Percentiles rank a stretch among this genome's conserved stretches.
Evolutionary conservation across 2,113 vertebrate species (phyloP).

Genomic region (Sylvietta virens): DNA sequence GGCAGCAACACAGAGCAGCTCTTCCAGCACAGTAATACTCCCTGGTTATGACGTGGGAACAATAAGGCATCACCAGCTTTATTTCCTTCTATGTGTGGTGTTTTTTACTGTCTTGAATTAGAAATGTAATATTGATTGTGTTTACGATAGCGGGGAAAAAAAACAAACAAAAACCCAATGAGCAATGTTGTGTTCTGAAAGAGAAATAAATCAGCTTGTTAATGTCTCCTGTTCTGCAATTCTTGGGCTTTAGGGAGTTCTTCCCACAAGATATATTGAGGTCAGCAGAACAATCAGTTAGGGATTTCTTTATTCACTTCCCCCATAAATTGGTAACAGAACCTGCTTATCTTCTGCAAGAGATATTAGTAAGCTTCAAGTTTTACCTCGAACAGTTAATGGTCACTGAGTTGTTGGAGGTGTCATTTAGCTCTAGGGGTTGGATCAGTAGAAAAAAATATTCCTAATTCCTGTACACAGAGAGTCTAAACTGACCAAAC

Average conservation of each 20-base stretch:
- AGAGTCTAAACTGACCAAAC: not conserved
- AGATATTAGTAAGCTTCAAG: not conserved
- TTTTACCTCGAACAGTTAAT: not conserved
- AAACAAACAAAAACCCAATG: not conserved
- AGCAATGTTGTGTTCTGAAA: not conserved
- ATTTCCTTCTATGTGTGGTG: not conserved
- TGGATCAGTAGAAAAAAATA: not conserved
- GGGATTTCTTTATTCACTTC: not conserved
- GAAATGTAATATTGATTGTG: not conserved
- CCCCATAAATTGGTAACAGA: not conserved
- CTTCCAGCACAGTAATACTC: not conserved
- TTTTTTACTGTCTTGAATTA: not conserved
- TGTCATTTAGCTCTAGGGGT: not conserved
- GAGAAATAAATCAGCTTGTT: conserved; percentile 17
- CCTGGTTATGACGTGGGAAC: not conserved
- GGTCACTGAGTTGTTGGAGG: not conserved
- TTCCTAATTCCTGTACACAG: not conserved
- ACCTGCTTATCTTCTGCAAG: not conserved
- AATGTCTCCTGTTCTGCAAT: not conserved
- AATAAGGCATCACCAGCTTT: not conserved
- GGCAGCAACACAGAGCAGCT: not conserved
- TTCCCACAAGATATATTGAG: not conserved
- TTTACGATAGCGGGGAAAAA: not conserved
- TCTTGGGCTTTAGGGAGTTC: not conserved
- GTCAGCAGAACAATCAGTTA: not conserved